Base-by-base conservation (phyloP, 2,797 vertebrate species). In the Xenopus petersii region DNA sequence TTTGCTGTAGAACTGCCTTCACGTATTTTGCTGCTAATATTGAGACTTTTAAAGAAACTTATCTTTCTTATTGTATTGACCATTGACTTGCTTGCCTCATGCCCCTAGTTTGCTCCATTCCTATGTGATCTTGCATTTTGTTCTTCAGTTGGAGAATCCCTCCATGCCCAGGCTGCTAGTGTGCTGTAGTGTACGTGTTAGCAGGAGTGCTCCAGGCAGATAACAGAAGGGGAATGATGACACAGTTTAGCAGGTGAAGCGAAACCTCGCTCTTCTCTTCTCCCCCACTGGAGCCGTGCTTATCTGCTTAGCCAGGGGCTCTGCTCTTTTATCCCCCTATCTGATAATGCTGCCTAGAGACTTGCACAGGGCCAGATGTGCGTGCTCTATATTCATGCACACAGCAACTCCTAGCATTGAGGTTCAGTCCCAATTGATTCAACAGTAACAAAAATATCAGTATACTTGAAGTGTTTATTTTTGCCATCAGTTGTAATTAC, bases 161-260 rank as follows among this genome's bases (percentile, higher is more conserved):
- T 56, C 26, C 51, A 36, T 56, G 51, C 51, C 56, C 55, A 55
- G 10, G 24, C 49, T 10, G 49, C 49, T 24, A 10, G 66, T 49
- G 10, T n/a, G 65, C 11, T 51, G 49, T 68, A n/a, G 49, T 51
- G 49, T 68, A 33, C 55, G 66, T 56, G 66, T 68, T 68, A n/a
- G 24, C 26, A 51, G 51, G 66, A 68, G 51, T 68, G 66, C 66
- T 68, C 30, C 66, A 36, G 66, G 66, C 66, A 68, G 66, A 68
- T 68, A 68, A 68, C 66, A 68, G 48, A 26, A 56, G 24, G 66
- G 49, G n/a, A 56, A 56, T 51, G 66, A 51, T 68, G 66, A 68
- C 66, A 68, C 66, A 36, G 66, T 68, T 68, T 68, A 68, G 66
- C 66, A 68, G 66, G 66, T 68, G 66, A 68, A 68, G 66, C 51